Base-by-base conservation (phyloP, 2,888 invertebrate species). In the Tachina grossa region DNA sequence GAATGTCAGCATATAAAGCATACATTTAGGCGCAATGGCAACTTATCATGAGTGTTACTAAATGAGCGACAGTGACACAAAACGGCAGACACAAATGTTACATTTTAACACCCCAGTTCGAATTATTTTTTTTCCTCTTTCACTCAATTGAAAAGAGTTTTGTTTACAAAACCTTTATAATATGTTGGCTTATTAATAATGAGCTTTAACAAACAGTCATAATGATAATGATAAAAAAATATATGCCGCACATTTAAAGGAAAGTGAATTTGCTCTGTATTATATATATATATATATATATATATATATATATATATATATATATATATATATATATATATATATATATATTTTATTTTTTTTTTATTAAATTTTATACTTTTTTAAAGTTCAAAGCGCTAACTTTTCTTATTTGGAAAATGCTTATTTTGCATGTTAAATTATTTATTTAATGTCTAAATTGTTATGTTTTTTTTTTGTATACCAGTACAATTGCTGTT, bases 391-490 rank as follows among this genome's bases (percentile, higher is more conserved):
- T 10, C 57, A 19, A 43, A 72, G 1, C 31, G 63, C 5, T 51
- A 51, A 75, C 13, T 22, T 81, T 41, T 43, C 16, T 53, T 68
- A 31, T 9, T 9, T 65, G 22, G 45, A 59, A 85, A 85, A 85
- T 83, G 65, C 65, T 72, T 61, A 55, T 85, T 85, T 85, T 83
- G 85, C 85, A 85, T 85, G 85, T 83, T 83, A 83, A 83, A 83
- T 80, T 85, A 79, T 85, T 85, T 83, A 68, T 80, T 83, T 80
- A 83, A 72, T 66, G 83, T 83, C 76, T 85, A 83, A 85, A 85
- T 85, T 85, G 83, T 49, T 63, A 63, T 83, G 76, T 69, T 78
- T 66, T 69, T 57, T 49, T 81, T 39, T 55, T 8, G 13, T 31
- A 57, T 9, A 51, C 31, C 0, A 31, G 31, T 31, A 31, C 66